Conservation (phyloP, 2,113 vertebrate genomes). For the Corythaeola cristata region DNA sequence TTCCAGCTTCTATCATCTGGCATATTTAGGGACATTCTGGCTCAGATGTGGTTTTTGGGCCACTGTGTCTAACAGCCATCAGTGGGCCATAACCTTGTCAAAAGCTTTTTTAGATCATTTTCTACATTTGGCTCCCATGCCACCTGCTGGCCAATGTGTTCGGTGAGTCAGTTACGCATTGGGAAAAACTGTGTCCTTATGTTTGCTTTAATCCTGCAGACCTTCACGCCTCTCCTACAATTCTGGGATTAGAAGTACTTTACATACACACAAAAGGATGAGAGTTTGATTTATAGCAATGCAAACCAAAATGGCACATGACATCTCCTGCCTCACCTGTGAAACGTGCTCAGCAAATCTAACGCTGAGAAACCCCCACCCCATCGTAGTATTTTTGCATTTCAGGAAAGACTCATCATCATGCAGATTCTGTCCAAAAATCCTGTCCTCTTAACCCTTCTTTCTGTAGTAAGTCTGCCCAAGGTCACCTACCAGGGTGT, state of each 20-base stretch:
- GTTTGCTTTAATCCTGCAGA: not conserved
- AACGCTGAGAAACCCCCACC: not conserved
- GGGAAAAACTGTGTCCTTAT: not conserved
- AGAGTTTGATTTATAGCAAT: not conserved
- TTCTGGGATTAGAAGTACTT: not conserved
- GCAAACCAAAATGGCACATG: not conserved
- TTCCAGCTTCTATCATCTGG: not conserved
- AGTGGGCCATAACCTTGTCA: not conserved
- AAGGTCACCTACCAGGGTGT: not conserved
- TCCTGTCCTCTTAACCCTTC: not conserved
- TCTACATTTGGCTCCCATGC: not conserved
- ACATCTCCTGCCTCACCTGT: not conserved
- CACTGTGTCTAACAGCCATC: not conserved
- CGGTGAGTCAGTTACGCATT: rapidly evolving
- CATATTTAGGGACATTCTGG: not conserved
- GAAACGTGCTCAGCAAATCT: not conserved
- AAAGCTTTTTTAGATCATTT: not conserved
- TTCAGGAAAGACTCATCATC: not conserved
- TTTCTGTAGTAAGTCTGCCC: not conserved
- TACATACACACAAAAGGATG: not conserved
- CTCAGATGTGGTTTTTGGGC: not conserved
- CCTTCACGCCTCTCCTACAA: not conserved
- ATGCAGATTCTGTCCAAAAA: not conserved
- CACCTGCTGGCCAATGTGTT: not conserved
- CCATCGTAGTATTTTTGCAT: not conserved